Base-by-base conservation (phyloP, 2,113 vertebrate species). In the Etheostoma spectabile region DNA sequence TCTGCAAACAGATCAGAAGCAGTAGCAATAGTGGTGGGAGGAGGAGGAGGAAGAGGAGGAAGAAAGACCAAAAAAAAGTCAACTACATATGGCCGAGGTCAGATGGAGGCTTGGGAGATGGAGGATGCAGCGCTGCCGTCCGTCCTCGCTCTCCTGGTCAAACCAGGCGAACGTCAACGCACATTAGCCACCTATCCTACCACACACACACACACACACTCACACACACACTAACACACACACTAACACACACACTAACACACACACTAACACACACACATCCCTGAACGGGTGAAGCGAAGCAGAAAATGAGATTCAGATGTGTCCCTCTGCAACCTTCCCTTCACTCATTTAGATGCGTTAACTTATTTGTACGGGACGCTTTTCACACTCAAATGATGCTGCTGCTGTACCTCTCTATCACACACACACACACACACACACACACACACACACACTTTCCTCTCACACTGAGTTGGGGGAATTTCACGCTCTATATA, bases 251-350 rank as follows among this genome's bases (percentile, higher is more conserved):
- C 12, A 68, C 49, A 42, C 42, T 46, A 13, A 64, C 46, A 45
- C 64, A 33, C 16, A 49, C 49, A 21, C 60, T 4, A 30, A 45
- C 7, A 18, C 27, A 63, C 12, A 21, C n/a, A 30, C 22, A 33
- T 21, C 61, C 80, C 61, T 55, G 78, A 82, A 56, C 73, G n/a
- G 74, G 86, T 59, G 85, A 80, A 86, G 70, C 15, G 70, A 86
- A 74, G 89, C 83, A 81, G 79, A 90, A 91, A 91, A 92, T 91
- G 77, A 56, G 77, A 93, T 93, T 88, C 90, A 92, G 89, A 38
- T 89, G 91, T 80, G 88, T 88, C 89, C 89, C 88, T 82, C 75
- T 24, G 12, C 77, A 89, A 89, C 88, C 90, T 88, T 92, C 81
- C 81, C 74, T 19, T 83, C 77, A 5, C 87, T 90, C 86, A 86